Evolutionary conservation across 2,113 vertebrate genomes (phyloP), one percentile per base, ranked within the genome.

Genomic region (Rattus rattus): DNA sequence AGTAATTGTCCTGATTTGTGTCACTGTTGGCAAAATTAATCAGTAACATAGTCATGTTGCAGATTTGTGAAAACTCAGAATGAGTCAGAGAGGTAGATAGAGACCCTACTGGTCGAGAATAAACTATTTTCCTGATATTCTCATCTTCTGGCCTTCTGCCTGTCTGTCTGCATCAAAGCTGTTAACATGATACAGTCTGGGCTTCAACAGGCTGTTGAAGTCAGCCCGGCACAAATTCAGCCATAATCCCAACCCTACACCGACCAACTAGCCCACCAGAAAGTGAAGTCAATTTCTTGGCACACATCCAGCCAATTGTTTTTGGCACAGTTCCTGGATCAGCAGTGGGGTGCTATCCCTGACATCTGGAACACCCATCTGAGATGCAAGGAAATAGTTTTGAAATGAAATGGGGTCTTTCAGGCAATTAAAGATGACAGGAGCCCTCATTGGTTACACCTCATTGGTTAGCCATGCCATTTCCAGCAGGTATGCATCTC

Each of bases 361-460:
- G 96, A 98, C 98, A 98, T 98, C 98, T 98, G 97, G 98, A 97
- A 97, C 93, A 98, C 96, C 97, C 97, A 92, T 97, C 94, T 84
- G 93, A 98, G 97, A 98, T 94, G 92, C 81, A 92, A 95, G 95
- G 95, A 97, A 97, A 98, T 97, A 97, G 97, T 97, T 16, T 67
- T 96, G 93, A 97, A 98, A 98, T 97, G 87, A 97, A 96, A 97
- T 97, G 97, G 96, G 97, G 92, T 98, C 97, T 98, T 94, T 83
- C 96, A 97, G 94, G 96, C 96, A 97, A 96, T 95, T 97, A 92
- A 95, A 97, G 86, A 94, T 0, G 95, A 97, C 95, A 98, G 97
- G 97, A 98, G 96, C 61, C 97, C 93, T 97, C 97, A 98, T 98
- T 98, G 98, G 88, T 83, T 81, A 79, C 43, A 43, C 97, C 93